Base-by-base conservation (phyloP, 2,888 invertebrate genomes). In the Cerastoderma edule region DNA sequence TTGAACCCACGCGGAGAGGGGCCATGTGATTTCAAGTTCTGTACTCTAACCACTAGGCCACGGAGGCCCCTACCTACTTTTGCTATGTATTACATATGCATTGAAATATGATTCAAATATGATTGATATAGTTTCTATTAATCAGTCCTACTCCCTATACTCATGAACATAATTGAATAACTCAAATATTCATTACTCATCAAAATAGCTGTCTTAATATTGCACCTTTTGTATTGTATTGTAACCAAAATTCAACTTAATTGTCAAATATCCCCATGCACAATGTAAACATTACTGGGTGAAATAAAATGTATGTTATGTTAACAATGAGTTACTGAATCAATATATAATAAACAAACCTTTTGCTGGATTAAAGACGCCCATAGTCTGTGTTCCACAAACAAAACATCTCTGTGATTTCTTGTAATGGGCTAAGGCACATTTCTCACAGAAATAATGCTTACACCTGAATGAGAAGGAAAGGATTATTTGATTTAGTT, bases 361-460 rank as follows among this genome's bases (percentile, higher is more conserved):
- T 91, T 96, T 97, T 0, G 99, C 99, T 0, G 98, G 97, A 93
- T 98, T 98, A 92, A 99, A 99, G 24, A 98, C 95, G 0, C 99
- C 99, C 81, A 95, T 95, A 0, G 99, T 99, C 91, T 98, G 98
- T 0, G 95, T 94, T 78, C 96, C 96, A 90, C 99, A 99, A 10
- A 98, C 96, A 89, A 95, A 98, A 93, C 99, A 99, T 27, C 98
- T 94, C 0, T 96, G 95, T 0, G 96, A 95, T 91, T 98, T 99
- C 90, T 96, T 96, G 91, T 96, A 99, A 72, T 98, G 95, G 0
- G 95, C 95, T 70, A 99, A 91, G 0, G 98, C 99, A 93, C 99
- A 99, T 91, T 96, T 96, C 91, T 99, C 98, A 91, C 99, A 99
- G 93, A 99, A 99, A 90, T 99, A 99, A 93, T 99, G 99, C 89